These are phyloP conservation scores for Sanderia malayensis DNA, from an alignment of 30 jellyfish, hydroid and myxozoan genomes.

Conservation along the genomic window DNA sequence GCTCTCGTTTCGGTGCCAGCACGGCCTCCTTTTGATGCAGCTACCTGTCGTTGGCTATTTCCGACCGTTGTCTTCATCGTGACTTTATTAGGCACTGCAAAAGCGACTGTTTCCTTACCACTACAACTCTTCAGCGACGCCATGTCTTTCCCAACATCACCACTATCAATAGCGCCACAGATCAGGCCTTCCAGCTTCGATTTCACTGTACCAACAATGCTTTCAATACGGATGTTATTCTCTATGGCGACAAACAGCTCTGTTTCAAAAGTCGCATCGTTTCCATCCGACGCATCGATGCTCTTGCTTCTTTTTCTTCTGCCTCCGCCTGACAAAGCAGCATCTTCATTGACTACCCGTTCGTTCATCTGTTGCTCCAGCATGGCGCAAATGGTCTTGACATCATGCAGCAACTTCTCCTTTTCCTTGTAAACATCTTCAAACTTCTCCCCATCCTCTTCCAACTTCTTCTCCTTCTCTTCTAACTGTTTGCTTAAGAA, in stretches of 20 bases:
- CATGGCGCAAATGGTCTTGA: slow-evolving; percentile 16
- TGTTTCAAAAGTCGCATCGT: slow-evolving; percentile 67
- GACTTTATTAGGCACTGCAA: neutral
- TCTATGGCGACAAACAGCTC: slow-evolving; percentile 88
- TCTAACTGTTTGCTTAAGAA: slow-evolving; percentile 12
- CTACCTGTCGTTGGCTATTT: slow-evolving; percentile 9
- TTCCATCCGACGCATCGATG: slow-evolving; percentile 20
- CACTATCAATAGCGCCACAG: slow-evolving; percentile 12
- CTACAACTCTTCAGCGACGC: neutral
- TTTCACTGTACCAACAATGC: slow-evolving; percentile 61
- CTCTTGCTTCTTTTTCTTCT: slow-evolving; percentile 30
- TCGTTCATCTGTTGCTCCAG: slow-evolving; percentile 26
- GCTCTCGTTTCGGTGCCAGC: slow-evolving; percentile 42
- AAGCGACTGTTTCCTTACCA: neutral
- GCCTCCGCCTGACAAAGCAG: neutral
- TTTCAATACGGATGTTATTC: slow-evolving; percentile 68
- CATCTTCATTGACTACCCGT: slow-evolving; percentile 20
- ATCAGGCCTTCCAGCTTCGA: slow-evolving; percentile 11
- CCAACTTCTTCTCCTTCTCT: slow-evolving; percentile 21
- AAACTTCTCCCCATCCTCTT: neutral
- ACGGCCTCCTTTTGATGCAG: slow-evolving; percentile 23
- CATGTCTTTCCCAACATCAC: neutral
- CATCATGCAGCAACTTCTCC: slow-evolving; percentile 15
- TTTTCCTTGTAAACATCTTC: slow-evolving; percentile 18
- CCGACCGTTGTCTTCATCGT: slow-evolving; percentile 21